Evolutionary conservation across 1,140 invertebrate species (phyloP).

Genomic region (Venustaconcha ellipsiformis): DNA sequence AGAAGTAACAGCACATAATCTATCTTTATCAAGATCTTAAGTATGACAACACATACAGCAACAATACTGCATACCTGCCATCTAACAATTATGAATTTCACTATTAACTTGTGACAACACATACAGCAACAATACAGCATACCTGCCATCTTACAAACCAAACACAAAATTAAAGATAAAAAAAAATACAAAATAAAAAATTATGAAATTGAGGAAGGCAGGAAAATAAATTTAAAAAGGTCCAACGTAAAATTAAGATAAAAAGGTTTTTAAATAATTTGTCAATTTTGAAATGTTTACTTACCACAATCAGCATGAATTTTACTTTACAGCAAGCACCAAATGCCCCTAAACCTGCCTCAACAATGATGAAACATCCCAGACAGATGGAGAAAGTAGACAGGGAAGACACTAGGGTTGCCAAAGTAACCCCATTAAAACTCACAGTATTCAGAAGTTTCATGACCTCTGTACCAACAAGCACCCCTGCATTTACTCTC

Average conservation of each 20-base stretch:
- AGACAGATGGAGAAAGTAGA: conserved; percentile 36
- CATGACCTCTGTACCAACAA: conserved; percentile 26
- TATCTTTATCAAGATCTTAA: conserved; percentile 10
- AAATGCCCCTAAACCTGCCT: conserved; percentile 32
- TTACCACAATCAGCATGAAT: conserved; percentile 27
- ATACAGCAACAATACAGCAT: neutral
- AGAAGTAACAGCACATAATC: neutral
- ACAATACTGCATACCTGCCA: neutral
- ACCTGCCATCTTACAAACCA: neutral
- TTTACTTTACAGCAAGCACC: conserved; percentile 40
- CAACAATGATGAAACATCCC: conserved; percentile 30
- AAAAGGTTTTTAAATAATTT: neutral
- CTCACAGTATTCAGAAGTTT: conserved; percentile 24
- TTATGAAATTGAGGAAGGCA: neutral
- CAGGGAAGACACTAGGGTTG: conserved; percentile 26
- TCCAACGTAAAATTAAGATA: neutral
- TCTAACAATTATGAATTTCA: too few species aligned
- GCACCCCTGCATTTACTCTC: conserved; percentile 22
- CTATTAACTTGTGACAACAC: too few species aligned
- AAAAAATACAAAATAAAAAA: neutral
- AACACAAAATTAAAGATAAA: neutral
- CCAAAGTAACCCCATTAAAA: conserved; percentile 17
- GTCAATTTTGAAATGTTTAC: conserved; percentile 14
- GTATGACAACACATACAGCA: neutral
- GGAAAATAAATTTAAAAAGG: neutral